phyloP scores from a whole-genome alignment of 2,888 invertebrate genomes.

The Petrophora chlorosata region DNA sequence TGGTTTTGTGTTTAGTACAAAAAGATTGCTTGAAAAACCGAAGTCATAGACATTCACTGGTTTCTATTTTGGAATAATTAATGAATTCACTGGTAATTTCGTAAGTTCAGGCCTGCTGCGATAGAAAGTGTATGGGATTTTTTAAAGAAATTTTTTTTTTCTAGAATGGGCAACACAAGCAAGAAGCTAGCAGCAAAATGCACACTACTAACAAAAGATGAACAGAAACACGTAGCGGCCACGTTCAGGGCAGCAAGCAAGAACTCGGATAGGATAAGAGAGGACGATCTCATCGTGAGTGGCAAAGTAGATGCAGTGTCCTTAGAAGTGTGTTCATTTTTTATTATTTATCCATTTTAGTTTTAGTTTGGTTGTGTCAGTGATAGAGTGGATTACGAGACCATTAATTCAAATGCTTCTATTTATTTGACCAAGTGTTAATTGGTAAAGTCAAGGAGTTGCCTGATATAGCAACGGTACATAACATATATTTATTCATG shows the following conservation, averaged over 20 bases:
- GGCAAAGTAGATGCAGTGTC: slow-evolving; percentile 74
- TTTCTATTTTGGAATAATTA: too few species aligned
- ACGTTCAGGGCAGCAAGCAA: slow-evolving; percentile 86
- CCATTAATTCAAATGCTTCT: not conserved
- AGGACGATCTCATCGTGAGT: slow-evolving; percentile 87
- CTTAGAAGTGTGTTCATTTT: slow-evolving; percentile 80
- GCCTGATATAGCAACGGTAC: too few species aligned
- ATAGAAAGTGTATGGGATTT: too few species aligned
- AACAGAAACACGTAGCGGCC: slow-evolving; percentile 85
- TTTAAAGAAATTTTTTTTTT: slow-evolving; percentile 29
- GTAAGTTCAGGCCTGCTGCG: too few species aligned
- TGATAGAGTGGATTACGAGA: slow-evolving; percentile 33
- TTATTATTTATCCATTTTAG: slow-evolving; percentile 59
- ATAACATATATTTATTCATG: too few species aligned
- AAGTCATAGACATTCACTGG: too few species aligned
- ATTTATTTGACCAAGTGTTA: not conserved
- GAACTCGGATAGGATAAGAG: slow-evolving; percentile 85
- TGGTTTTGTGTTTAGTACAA: too few species aligned
- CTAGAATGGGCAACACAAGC: slow-evolving; percentile 85
- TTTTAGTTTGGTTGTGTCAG: slow-evolving; percentile 48
- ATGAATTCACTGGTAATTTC: too few species aligned
- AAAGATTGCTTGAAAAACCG: too few species aligned
- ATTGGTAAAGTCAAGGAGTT: too few species aligned
- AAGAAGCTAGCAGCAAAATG: slow-evolving; percentile 87
- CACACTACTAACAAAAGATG: slow-evolving; percentile 85